These are phyloP conservation scores for Corythornis vintsioides DNA, from an alignment of 2,113 vertebrate genomes.

Conservation along the genomic window DNA sequence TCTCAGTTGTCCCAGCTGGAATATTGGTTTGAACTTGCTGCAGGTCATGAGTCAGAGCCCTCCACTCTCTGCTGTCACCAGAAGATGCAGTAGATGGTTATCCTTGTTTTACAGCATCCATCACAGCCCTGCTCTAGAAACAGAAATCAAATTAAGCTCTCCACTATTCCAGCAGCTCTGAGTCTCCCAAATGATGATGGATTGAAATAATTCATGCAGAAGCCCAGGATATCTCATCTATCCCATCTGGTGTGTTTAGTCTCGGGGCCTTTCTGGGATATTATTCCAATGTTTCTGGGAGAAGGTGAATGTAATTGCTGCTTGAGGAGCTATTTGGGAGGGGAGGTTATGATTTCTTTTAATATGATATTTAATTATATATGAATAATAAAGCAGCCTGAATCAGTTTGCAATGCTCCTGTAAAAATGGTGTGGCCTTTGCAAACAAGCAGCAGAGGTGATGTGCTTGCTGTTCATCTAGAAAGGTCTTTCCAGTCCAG, in stretches of 20 bases:
- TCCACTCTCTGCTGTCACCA: constrained; percentile 27
- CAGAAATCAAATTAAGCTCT: constrained; percentile 58
- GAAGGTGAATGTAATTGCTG: constrained; percentile 20
- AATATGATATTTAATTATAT: constrained; percentile 51
- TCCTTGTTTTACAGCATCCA: constrained; percentile 53
- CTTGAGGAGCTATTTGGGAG: constrained; percentile 19
- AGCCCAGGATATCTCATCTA: constrained; percentile 38
- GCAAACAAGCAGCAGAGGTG: not conserved
- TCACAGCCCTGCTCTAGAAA: constrained; percentile 50
- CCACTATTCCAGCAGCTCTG: constrained; percentile 43
- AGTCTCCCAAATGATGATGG: constrained; percentile 61
- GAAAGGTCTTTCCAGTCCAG: not conserved
- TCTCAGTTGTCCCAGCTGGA: constrained; percentile 19
- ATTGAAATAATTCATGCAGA: constrained; percentile 64
- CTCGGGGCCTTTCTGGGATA: constrained; percentile 23
- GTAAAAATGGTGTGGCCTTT: not conserved
- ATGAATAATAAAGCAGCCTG: constrained; percentile 26
- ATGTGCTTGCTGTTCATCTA: not conserved
- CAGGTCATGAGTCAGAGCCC: constrained; percentile 21
- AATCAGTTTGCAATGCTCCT: not conserved
- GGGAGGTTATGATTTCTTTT: constrained; percentile 38
- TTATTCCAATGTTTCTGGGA: constrained; percentile 51
- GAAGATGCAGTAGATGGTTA: constrained; percentile 40
- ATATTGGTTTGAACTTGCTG: constrained; percentile 14
- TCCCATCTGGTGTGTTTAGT: constrained; percentile 55